These are phyloP conservation scores for Gobius niger DNA, from an alignment of 2,113 vertebrate species.

Conservation along the genomic window DNA sequence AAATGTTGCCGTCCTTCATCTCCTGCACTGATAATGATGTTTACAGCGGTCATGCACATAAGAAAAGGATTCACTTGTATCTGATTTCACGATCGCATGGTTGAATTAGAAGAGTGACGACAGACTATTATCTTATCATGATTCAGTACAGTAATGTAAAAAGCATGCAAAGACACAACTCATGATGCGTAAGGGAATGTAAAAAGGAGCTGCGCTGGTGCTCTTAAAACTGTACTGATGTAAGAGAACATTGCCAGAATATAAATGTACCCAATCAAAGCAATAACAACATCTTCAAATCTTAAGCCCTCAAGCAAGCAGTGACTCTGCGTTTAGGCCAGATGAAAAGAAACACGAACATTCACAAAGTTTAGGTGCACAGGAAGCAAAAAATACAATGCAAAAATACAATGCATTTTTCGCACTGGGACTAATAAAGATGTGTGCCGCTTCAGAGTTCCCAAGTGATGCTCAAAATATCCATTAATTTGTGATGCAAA, in stretches of 20 bases:
- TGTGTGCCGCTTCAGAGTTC: too few relatives aligned
- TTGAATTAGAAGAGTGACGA: slow-evolving; percentile 39
- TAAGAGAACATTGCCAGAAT: background rate
- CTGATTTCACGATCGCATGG: slow-evolving; percentile 32
- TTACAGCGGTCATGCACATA: slow-evolving; percentile 18
- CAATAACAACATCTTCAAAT: background rate
- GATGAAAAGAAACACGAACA: too few relatives aligned
- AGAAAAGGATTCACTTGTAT: slow-evolving; percentile 22
- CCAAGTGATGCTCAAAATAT: too few relatives aligned
- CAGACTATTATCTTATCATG: slow-evolving; percentile 21
- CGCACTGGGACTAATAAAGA: too few relatives aligned
- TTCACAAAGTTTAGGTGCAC: too few relatives aligned
- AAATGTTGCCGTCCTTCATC: slow-evolving; percentile 35
- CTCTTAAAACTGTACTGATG: background rate
- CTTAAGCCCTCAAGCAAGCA: background rate
- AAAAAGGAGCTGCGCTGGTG: background rate
- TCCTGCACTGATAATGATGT: slow-evolving; percentile 42
- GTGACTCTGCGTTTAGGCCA: too few relatives aligned
- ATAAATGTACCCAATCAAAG: background rate
- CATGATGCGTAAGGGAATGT: background rate
- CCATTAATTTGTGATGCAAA: too few relatives aligned
- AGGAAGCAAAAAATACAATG: too few relatives aligned
- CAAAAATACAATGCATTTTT: too few relatives aligned
- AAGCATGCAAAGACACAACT: background rate
- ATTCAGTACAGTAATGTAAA: slow-evolving; percentile 26